Evolutionary conservation across 2,797 vertebrate species (phyloP), one percentile per base, ranked within the genome.

Genomic region (Helicolenus hilgendorfi): DNA sequence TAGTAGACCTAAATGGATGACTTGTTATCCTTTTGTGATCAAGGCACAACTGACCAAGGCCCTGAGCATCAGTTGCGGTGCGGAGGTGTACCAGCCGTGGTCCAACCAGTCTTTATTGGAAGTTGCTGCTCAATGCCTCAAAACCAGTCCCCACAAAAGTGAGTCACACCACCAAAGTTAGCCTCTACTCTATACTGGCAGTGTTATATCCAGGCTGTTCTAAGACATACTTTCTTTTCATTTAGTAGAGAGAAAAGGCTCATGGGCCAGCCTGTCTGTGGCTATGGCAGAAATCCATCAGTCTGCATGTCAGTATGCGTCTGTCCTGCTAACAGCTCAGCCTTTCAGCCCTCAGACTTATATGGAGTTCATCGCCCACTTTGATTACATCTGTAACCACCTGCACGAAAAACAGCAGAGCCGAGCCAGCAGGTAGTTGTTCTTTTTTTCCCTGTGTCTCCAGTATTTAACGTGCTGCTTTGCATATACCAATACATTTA

Each of bases 1-100:
- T 22, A 55, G 20, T 11, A 22, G 53, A 55, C n/a, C 53, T 55
- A 55, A 55, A 55, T 53, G 45, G 7, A 53, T 53, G 18, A 53
- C 18, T 53, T 53, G 45, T 53, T 53, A 53, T 53, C 45, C 18
- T 62, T 56, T 56, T 77, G 22, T 82, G n/a, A 26, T 72, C 1
- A 41, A 94, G 86, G 84, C 77, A 24, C 95, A 96, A 22, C 89
- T 97, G 31, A 75, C 45, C 27, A 97, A 96, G 79, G 91, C 97
- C 64, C 72, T 97, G 68, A 93, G 79, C 45, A 79, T 94, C 49
- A 90, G 97, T 84, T 93, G 92, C 84, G 98, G 96, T 91, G 95
- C 97, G 33, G 98, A 98, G 35, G 81, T 95, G 41, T 98, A 97
- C 77, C 95, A 97, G 84, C 88, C 96, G 4, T 98, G 98, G 98